Evolutionary conservation across 2,113 vertebrate genomes (phyloP), one percentile per base, ranked within the genome.

Genomic region (Pipa parva): DNA sequence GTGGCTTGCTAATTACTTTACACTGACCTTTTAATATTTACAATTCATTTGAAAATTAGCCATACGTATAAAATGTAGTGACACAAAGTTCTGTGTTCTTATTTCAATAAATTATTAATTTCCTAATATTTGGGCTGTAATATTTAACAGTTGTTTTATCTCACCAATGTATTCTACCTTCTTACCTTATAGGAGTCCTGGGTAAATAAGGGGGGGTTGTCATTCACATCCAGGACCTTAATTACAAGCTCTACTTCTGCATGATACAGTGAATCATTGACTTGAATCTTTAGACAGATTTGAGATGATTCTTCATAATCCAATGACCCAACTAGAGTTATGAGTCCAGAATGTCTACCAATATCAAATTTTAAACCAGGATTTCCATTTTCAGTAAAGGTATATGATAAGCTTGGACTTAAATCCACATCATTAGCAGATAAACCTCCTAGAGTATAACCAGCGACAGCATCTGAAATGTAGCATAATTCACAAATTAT

Each of bases 131-230:
- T n/a, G n/a, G n/a, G n/a, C n/a, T n/a, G n/a, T n/a, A n/a, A n/a
- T n/a, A n/a, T n/a, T n/a, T n/a, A n/a, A n/a, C n/a, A n/a, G n/a
- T n/a, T n/a, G n/a, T n/a, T n/a, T n/a, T n/a, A n/a, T n/a, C n/a
- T n/a, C n/a, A n/a, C n/a, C n/a, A n/a, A n/a, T n/a, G n/a, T n/a
- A n/a, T n/a, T n/a, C n/a, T n/a, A n/a, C n/a, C n/a, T n/a, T n/a
- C 76, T 63, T 77, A 91, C 88, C 89, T 97, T 90, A 76, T 98
- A 98, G 2, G 65, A 87, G 68, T 91, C 84, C 75, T 89, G 81
- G 45, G 80, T 79, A 82, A 99, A 99, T 49, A 87, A 72, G 0
- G 95, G 96, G 29, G 89, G 79, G 2, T 96, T 97, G 78, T 99
- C 95, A 57, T 97, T 99, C 75, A 93, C 21, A 15, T 98, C 94